Evolutionary conservation across 2,113 vertebrate genomes (phyloP).

Genomic region (Hystrix cristata): DNA sequence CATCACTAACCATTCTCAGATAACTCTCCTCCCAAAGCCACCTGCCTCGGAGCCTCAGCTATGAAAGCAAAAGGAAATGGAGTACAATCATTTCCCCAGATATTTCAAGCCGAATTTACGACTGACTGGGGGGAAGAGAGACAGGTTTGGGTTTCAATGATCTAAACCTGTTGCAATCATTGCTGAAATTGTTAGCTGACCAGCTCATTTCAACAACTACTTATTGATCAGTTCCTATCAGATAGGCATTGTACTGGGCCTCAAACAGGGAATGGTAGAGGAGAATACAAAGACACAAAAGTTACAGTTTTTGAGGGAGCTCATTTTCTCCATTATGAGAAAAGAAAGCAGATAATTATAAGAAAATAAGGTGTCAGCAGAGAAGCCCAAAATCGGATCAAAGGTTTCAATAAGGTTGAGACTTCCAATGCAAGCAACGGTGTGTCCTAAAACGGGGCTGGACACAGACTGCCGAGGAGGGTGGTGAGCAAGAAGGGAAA

Average conservation of each 20-base stretch:
- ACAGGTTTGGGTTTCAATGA: slow-evolving; percentile 6
- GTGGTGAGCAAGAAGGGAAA: neutral
- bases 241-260: neutral
- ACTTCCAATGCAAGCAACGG: neutral
- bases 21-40: slow-evolving; percentile 37
- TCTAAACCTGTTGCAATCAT: neutral
- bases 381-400: neutral
- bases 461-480: neutral
- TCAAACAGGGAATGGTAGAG: neutral
- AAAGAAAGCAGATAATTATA: slow-evolving; percentile 25
- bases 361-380: slow-evolving; percentile 16
- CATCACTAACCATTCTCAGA: neutral
- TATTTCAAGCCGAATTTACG: neutral
- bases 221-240: neutral
- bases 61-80: neutral
- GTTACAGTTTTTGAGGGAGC: neutral
- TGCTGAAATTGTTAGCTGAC: slow-evolving; percentile 35
- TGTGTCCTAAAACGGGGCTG: neutral
- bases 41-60: slow-evolving; percentile 12
- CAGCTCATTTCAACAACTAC: slow-evolving; percentile 19
- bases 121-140: neutral
- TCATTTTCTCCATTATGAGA: neutral
- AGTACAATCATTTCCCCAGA: neutral
- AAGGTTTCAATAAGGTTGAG: neutral
- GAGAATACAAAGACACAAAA: neutral